These are phyloP conservation scores for Lacanobia wlatinum DNA, from an alignment of 2,888 invertebrate species.

Conservation along the genomic window DNA sequence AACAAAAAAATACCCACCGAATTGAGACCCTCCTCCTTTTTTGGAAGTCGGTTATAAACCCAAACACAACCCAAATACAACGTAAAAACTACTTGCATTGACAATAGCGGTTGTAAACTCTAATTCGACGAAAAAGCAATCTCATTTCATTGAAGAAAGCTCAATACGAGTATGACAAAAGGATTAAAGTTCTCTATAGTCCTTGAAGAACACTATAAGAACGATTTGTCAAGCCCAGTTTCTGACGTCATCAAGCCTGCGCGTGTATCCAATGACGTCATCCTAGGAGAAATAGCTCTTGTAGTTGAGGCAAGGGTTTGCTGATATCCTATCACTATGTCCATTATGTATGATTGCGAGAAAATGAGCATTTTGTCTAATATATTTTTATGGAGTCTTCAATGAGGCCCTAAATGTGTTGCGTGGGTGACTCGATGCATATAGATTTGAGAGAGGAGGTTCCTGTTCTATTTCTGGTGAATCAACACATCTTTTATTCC, in stretches of 20 bases:
- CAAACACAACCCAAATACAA: too few species aligned
- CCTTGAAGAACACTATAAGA: slow-evolving; percentile 26
- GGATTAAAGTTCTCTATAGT: slow-evolving; percentile 33
- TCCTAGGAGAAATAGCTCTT: slow-evolving; percentile 45
- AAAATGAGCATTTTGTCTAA: not conserved
- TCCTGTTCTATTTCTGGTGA: not conserved
- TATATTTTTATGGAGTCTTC: slow-evolving; percentile 9
- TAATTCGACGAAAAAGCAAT: slow-evolving; percentile 10
- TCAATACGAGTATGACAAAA: slow-evolving; percentile 18
- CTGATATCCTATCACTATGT: slow-evolving; percentile 50
- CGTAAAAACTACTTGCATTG: not conserved
- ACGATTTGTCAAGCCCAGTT: slow-evolving; percentile 48
- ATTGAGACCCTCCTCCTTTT: too few species aligned
- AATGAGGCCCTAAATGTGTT: slow-evolving; percentile 13
- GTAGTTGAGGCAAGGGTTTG: slow-evolving; percentile 57
- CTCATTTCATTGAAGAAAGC: slow-evolving; percentile 4
- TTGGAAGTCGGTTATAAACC: too few species aligned
- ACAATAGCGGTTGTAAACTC: not conserved
- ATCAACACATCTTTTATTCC: too few species aligned
- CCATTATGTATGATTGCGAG: slow-evolving; percentile 46
- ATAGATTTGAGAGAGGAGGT: not conserved
- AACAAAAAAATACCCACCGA: too few species aligned
- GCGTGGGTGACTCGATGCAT: not conserved
- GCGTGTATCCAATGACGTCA: slow-evolving; percentile 55
- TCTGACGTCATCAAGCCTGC: slow-evolving; percentile 59